phyloP scores from a whole-genome alignment of 2,797 vertebrate genomes.

The Falco novaeseelandiae region DNA sequence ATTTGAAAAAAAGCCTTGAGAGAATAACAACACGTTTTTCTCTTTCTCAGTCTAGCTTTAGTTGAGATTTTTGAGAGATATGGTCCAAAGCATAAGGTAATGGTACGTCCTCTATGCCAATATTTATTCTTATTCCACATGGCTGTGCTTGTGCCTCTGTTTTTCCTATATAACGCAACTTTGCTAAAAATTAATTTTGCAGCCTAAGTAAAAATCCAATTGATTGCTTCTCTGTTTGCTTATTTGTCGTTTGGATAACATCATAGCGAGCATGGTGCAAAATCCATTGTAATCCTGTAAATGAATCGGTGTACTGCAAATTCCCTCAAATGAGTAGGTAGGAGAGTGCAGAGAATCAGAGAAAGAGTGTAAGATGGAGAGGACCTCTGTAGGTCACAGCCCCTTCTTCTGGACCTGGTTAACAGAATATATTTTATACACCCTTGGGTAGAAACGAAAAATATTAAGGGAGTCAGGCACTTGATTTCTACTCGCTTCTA shows the following conservation, averaged over 20 bases:
- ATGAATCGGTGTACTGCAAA: rapidly evolving
- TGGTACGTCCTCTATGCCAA: neutral
- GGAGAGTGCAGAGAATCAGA: neutral
- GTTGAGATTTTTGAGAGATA: neutral
- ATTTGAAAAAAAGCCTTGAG: neutral
- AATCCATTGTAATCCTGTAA: neutral
- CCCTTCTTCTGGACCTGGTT: neutral
- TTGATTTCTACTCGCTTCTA: neutral
- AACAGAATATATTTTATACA: neutral
- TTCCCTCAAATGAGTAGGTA: neutral
- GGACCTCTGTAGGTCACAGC: neutral
- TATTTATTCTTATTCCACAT: neutral
- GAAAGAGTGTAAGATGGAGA: neutral
- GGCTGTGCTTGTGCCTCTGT: neutral
- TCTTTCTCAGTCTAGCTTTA: neutral
- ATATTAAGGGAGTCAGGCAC: neutral
- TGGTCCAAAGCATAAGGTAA: neutral
- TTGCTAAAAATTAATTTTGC: neutral
- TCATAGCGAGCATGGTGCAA: neutral
- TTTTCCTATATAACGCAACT: neutral
- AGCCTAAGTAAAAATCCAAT: neutral
- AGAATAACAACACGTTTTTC: neutral
- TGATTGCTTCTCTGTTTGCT: neutral
- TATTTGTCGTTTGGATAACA: neutral
- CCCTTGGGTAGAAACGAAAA: neutral